Base-by-base conservation (phyloP, 2,888 invertebrate genomes). In the Chaitophorus viminalis region DNA sequence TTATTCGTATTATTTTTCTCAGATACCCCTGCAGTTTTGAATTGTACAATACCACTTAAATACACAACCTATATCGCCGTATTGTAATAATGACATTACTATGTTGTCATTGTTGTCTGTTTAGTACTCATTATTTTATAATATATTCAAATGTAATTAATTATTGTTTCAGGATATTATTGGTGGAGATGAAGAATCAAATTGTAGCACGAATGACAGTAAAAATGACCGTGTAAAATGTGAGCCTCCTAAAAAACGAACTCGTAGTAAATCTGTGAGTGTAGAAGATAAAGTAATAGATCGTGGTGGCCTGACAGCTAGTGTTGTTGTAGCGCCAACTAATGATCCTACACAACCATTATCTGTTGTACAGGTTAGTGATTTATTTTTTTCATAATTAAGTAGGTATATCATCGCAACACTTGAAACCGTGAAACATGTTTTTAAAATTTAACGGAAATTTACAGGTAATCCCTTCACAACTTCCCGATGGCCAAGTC, bases 401-500 rank as follows among this genome's bases (percentile, higher is more conserved):
- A 46, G 46, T 36, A 36, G 6, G 36, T 46, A 46, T 46, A 14
- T 46, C 36, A 46, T 46, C 39, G 17, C 14, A 85, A 33, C 8
- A 31, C 46, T 54, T 5, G 5, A 25, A 36, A 65, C 65, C 72
- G 18, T 72, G 29, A 75, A 81, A 60, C 9, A 31, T 31, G 60
- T 83, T 77, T 83, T 75, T 82, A 81, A 29, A 89, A 3, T 81
- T 65, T 33, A 31, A 11, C n/a, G 14, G 29, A 0, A 70, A 21
- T 46, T 82, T 91, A 0, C 91, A 92, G 90, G 92, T 93, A 81
- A 93, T 93, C 90, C 93, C 93, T 0, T 93, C 93, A 33, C 92
- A 93, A 88, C 91, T 93, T 87, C 93, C 93, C 46, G 94, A 94
- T 90, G 94, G 94, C 4, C 94, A 94, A 90, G 93, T 94, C 72